A percentile compares a stretch with the other conserved stretches of the same genome.
Conservation (phyloP, 2,797 vertebrate species). For the Halcyon smyrnensis region DNA sequence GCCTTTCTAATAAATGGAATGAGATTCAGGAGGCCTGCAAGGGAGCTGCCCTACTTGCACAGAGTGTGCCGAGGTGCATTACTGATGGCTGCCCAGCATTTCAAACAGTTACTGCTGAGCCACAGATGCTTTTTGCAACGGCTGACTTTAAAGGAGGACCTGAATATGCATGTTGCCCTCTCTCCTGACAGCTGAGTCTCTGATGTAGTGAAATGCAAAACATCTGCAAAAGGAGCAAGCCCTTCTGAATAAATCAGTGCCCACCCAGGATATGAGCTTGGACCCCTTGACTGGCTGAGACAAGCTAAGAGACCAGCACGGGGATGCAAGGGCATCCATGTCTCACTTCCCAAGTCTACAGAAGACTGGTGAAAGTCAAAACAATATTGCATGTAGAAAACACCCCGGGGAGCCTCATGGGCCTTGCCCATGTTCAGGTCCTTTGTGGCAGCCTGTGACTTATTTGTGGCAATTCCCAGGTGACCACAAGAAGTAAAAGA, state of each 20-base stretch:
- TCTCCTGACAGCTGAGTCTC: slow-evolving; percentile 13
- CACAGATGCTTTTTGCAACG: neutral
- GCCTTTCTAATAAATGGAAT: neutral
- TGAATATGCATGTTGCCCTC: slow-evolving; percentile 18
- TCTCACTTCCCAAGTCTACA: neutral
- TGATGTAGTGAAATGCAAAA: neutral
- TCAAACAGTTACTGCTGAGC: neutral
- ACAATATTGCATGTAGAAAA: neutral
- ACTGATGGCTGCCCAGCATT: neutral
- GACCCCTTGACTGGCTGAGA: neutral
- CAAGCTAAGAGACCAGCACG: neutral
- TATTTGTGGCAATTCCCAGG: neutral
- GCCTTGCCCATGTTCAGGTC: neutral
- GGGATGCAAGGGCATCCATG: rapidly evolving
- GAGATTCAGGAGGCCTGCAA: neutral
- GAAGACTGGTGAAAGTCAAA: neutral
- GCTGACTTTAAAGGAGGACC: neutral
- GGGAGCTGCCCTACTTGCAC: neutral
- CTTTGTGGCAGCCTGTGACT: neutral
- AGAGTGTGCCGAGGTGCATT: neutral
- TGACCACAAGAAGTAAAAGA: neutral
- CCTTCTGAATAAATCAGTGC: slow-evolving; percentile 9
- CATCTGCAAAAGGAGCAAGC: slow-evolving; percentile 3
- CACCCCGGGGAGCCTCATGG: rapidly evolving
- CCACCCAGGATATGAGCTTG: neutral